Evolutionary conservation across 2,113 vertebrate genomes (phyloP).

Genomic region (Lipophrys pholis): DNA sequence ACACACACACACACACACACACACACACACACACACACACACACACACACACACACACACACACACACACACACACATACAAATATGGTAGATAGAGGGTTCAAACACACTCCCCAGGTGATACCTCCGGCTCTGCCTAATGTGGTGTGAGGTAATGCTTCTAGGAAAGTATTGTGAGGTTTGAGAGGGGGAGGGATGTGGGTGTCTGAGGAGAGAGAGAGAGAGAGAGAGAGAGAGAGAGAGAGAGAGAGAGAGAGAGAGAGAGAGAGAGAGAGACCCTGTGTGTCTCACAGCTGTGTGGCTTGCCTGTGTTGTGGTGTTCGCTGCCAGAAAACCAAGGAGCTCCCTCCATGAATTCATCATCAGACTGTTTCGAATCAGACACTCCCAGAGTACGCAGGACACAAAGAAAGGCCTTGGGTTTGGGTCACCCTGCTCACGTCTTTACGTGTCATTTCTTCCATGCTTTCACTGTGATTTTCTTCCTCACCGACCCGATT

Average conservation of each 20-base stretch:
- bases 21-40: neutral
- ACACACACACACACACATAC: constrained; percentile 7
- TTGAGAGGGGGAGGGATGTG: constrained; percentile 31
- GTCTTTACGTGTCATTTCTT: neutral
- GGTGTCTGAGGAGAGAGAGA: constrained; percentile 26
- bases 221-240: constrained; percentile 38
- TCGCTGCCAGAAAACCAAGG: constrained; percentile 60
- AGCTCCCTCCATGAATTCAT: constrained; percentile 50
- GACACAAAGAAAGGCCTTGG: constrained; percentile 27
- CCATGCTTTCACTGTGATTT: neutral
- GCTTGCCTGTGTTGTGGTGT: constrained; percentile 55
- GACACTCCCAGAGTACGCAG: constrained; percentile 36
- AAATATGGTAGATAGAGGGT: constrained; percentile 20
- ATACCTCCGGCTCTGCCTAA: constrained; percentile 59
- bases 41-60: constrained; percentile 1
- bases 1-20: constrained; percentile 12
- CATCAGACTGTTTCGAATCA: constrained; percentile 42
- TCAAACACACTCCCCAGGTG: constrained; percentile 67
- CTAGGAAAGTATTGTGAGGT: constrained; percentile 56
- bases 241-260: constrained; percentile 23
- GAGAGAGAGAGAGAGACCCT: constrained; percentile 31
- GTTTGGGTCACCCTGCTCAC: constrained; percentile 1
- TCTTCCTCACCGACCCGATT: too few species aligned
- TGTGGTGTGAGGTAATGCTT: constrained; percentile 72
- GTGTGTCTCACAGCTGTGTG: constrained; percentile 68